Percentiles rank a stretch among this genome's conserved stretches.
These are phyloP conservation scores for Myioborus melanocephalus DNA, from an alignment of 2,797 vertebrate species.

Conservation along the genomic window DNA sequence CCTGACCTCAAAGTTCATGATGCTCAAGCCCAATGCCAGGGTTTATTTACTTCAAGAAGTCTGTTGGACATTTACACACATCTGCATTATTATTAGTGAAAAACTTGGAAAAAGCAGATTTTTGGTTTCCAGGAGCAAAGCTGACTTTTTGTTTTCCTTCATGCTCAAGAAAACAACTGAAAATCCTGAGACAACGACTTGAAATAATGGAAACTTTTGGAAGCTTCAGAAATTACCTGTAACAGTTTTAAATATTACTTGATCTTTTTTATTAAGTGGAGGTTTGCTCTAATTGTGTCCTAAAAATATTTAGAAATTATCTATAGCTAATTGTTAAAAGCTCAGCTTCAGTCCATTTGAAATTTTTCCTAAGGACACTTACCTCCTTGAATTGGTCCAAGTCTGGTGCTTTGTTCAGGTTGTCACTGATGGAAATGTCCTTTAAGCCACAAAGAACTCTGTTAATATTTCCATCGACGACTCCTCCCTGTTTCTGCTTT, in stretches of 20 bases:
- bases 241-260: background rate
- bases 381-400: constrained; percentile 83
- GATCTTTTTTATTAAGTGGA: background rate
- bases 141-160: background rate
- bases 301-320: background rate
- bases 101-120: background rate
- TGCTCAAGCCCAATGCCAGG: background rate
- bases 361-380: background rate
- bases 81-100: background rate
- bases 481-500: constrained; percentile 77
- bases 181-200: background rate
- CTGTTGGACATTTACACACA: background rate
- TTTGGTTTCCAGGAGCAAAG: background rate
- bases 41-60: background rate
- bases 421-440: constrained; percentile 81
- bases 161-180: background rate
- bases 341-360: background rate
- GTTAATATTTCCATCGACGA: constrained; percentile 73
- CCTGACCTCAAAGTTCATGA: background rate
- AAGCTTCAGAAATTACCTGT: background rate
- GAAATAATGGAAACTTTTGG: background rate
- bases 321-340: background rate
- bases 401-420: constrained; percentile 67
- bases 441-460: constrained; percentile 86
- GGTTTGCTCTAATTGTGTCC: background rate